phyloP scores from a whole-genome alignment of 2,797 vertebrate species.

The Enteromius treurensis region DNA sequence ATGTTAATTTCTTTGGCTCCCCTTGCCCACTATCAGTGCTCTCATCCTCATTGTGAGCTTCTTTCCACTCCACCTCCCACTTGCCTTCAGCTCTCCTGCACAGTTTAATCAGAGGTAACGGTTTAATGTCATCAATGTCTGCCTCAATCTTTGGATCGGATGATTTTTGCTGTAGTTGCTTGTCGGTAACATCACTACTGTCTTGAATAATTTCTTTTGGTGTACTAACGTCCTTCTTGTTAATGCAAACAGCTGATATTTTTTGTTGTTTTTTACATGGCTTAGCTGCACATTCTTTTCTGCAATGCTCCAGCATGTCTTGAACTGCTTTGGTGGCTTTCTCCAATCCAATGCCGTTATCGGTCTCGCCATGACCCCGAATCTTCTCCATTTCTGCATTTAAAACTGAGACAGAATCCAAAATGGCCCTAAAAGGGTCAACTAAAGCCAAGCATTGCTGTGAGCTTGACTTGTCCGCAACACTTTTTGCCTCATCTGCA shows the following conservation, averaged over 20 bases:
- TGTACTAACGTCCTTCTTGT: conserved; percentile 39
- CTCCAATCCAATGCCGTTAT: conserved; percentile 69
- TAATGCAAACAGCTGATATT: neutral
- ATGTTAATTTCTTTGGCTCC: conserved; percentile 48
- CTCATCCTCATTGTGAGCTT: conserved; percentile 54
- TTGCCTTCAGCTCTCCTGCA: conserved; percentile 76
- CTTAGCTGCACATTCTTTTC: conserved; percentile 63
- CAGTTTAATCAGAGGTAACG: conserved; percentile 74
- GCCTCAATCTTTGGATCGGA: conserved; percentile 51
- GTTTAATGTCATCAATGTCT: conserved; percentile 57
- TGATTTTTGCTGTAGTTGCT: conserved; percentile 10
- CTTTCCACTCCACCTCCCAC: conserved; percentile 76
- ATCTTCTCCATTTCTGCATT: conserved; percentile 82
- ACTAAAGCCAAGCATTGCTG: conserved; percentile 54
- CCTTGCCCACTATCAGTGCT: conserved; percentile 40
- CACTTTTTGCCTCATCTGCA: conserved; percentile 50
- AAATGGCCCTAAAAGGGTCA: conserved; percentile 80
- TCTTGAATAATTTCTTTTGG: conserved; percentile 10
- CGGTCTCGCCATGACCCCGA: conserved; percentile 63
- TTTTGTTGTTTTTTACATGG: conserved; percentile 47
- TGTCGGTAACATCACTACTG: neutral
- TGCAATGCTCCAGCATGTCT: conserved; percentile 68
- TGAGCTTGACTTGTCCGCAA: conserved; percentile 60
- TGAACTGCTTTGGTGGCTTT: conserved; percentile 69
- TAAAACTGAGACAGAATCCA: conserved; percentile 78